Evolutionary conservation across 2,797 vertebrate genomes (phyloP), one percentile per base, ranked within the genome.

Genomic region (Triplophysa bombifrons): DNA sequence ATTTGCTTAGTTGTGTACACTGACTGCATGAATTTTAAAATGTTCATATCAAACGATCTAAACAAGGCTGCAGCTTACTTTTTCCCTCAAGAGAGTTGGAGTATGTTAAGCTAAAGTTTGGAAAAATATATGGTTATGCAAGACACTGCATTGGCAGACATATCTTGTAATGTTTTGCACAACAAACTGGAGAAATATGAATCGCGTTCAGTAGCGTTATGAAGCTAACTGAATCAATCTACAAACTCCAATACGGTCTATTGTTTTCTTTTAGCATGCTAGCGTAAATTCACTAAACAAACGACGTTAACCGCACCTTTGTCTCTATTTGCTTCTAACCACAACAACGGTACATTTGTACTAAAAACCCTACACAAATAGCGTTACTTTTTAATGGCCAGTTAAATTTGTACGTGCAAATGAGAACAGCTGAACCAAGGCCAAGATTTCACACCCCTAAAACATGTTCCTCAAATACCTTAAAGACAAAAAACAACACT

Each of bases 391-490:
- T 46, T 46, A 38, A 46, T 10, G 7, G 51, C 7, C 5, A 41
- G 53, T 25, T 38, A 38, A 38, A 38, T 7, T 41, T 27, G 34
- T 13, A 11, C 74, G 51, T 46, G 1, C 51, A 68, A n/a, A 10
- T 19, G 17, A 46, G 19, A 76, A 34, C 27, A 67, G 25, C 30
- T 64, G 30, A 34, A 56, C 14, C 41, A 58, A 76, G 74, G 65
- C 74, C 74, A 68, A 0, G 22, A 58, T 16, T n/a, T 19, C 51
- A 67, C 41, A 44, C 20, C 55, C 48, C 22, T 74, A 17, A 44
- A 41, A 30, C 34, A 53, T 11, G 22, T 41, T n/a, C 16, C 4
- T 50, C 58, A 19, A 77, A 22, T 8, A 38, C 4, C 14, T 58
- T 6, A 30, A 76, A 58, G 4, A 46, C 19, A 30, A 12, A 48